These are phyloP conservation scores for Dynastes hyllus DNA, from an alignment of 2,888 invertebrate genomes.

Conservation along the genomic window DNA sequence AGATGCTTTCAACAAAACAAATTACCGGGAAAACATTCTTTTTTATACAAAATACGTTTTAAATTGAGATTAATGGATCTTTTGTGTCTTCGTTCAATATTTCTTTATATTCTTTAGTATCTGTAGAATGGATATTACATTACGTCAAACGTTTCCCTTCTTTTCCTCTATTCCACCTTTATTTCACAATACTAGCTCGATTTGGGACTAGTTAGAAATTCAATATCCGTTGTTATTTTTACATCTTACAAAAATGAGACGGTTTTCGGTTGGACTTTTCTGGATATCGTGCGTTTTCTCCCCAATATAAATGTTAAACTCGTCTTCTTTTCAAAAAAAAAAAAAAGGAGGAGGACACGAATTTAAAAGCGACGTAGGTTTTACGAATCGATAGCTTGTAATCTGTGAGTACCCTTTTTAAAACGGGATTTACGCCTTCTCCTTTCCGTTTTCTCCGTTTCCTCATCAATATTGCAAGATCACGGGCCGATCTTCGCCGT, in stretches of 20 bases:
- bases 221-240: conserved; percentile 12
- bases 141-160: too few relatives aligned
- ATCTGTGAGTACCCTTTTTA: conserved; percentile 22
- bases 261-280: not conserved
- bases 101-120: too few relatives aligned
- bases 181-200: not conserved
- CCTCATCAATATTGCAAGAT: conserved; percentile 43
- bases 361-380: conserved; percentile 11
- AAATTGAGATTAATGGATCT: too few relatives aligned
- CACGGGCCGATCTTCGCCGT: conserved; percentile 25
- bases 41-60: too few relatives aligned
- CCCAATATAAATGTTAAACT: conserved; percentile 30
- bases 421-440: conserved; percentile 37
- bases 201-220: not conserved
- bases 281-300: too few relatives aligned
- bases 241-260: not conserved
- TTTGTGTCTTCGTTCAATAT: too few relatives aligned
- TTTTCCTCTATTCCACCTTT: too few relatives aligned
- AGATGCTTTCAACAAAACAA: too few relatives aligned
- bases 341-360: not conserved
- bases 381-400: conserved; percentile 32
- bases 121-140: too few relatives aligned
- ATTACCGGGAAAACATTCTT: too few relatives aligned
- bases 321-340: conserved; percentile 7
- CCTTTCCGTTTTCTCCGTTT: conserved; percentile 22